Percentiles rank a stretch among this genome's conserved stretches.
Conservation (phyloP, 2,113 vertebrate genomes). For the Varanus salvator region DNA sequence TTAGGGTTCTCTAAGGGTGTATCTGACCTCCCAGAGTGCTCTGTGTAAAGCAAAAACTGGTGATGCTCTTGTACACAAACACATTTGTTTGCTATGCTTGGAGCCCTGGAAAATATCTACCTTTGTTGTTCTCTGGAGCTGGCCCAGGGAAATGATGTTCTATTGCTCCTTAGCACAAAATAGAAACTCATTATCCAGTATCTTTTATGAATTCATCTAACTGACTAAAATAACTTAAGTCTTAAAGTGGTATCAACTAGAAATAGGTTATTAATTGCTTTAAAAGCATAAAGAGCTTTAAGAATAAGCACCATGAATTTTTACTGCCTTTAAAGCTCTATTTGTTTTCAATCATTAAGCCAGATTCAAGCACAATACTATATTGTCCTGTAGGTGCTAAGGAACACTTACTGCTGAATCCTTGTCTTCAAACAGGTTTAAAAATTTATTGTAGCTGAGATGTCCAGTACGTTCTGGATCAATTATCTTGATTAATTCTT, state of each 20-base stretch:
- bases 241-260: not conserved
- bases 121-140: not conserved
- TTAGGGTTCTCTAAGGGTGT: not conserved
- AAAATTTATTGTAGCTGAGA: constrained; percentile 41
- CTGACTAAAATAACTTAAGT: not conserved
- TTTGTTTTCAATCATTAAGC: not conserved
- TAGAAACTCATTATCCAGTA: not conserved
- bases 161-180: not conserved
- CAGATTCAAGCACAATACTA: not conserved
- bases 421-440: constrained; percentile 57
- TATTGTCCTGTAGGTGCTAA: not conserved
- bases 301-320: not conserved
- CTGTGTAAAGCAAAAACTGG: not conserved
- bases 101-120: not conserved
- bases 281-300: not conserved
- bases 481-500: constrained; percentile 64
- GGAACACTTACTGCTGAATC: constrained; percentile 35
- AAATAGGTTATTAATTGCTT: not conserved
- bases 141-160: not conserved
- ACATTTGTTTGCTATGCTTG: not conserved
- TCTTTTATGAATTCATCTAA: not conserved
- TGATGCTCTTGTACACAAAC: not conserved
- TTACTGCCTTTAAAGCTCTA: constrained; percentile 16
- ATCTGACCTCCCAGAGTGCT: not conserved
- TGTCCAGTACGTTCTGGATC: constrained; percentile 60